Evolutionary conservation across 2,797 vertebrate species (phyloP).

Genomic region (Emydoidea blandingii): DNA sequence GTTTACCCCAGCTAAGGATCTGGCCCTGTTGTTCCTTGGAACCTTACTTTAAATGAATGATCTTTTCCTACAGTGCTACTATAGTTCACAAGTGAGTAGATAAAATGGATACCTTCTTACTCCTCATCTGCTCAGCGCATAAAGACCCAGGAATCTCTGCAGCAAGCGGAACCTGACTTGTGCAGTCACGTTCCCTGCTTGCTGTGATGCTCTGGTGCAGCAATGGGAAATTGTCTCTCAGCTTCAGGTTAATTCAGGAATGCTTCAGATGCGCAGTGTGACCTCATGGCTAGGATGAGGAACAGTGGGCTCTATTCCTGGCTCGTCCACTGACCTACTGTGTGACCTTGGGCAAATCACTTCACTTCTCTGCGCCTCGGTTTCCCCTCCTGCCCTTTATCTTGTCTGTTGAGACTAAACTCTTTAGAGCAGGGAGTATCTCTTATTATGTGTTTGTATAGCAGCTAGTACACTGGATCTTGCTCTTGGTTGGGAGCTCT

Average conservation of each 20-base stretch:
- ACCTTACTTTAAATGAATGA: not conserved
- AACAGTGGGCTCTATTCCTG: not conserved
- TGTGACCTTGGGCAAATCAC: not conserved
- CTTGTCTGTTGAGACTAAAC: not conserved
- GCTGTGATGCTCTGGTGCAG: not conserved
- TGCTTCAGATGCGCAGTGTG: not conserved
- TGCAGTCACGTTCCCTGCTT: not conserved
- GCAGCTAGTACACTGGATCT: not conserved
- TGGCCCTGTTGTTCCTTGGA: rapidly evolving
- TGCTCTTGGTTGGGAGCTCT: not conserved
- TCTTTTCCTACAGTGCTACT: rapidly evolving
- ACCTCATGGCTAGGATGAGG: too few relatives aligned
- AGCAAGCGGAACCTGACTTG: not conserved
- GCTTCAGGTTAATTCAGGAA: not conserved
- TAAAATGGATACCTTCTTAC: not conserved
- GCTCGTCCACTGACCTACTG: not conserved
- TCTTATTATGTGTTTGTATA: not conserved
- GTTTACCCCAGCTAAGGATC: not conserved
- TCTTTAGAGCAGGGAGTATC: not conserved
- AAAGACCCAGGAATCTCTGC: not conserved
- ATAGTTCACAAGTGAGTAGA: not conserved
- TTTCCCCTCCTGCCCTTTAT: not conserved
- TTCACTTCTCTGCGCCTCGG: not conserved
- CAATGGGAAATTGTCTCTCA: not conserved
- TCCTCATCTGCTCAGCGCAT: rapidly evolving